phyloP scores from a whole-genome alignment of 2,888 invertebrate species.

The Acleris literana region DNA sequence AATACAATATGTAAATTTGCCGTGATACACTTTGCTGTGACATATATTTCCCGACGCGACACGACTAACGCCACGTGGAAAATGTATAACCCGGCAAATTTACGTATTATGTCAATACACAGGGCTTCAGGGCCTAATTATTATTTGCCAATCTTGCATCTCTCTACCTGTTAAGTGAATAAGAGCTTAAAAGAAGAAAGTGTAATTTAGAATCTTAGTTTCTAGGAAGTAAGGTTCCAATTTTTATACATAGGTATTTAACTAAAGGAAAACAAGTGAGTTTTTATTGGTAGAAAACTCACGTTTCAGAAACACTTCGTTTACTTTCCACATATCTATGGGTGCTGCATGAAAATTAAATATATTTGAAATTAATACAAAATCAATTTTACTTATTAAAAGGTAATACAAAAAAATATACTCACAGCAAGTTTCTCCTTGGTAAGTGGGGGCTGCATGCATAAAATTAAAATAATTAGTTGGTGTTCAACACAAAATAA shows the following conservation, averaged over 20 bases:
- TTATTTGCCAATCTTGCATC: no score
- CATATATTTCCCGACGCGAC: no score
- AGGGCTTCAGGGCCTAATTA: no score
- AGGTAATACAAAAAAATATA: constrained; percentile 49
- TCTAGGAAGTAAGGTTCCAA: no score
- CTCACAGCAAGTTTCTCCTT: constrained; percentile 79
- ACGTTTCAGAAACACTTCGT: constrained; percentile 79
- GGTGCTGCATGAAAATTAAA: constrained; percentile 69
- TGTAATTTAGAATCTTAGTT: no score
- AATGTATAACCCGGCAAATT: no score
- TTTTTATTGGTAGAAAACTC: constrained; percentile 50
- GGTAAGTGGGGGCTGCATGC: constrained; percentile 83
- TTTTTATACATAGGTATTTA: not conserved
- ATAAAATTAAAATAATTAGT: constrained; percentile 60
- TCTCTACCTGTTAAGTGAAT: no score
- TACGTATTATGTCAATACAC: no score
- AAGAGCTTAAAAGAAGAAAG: no score
- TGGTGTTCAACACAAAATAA: constrained; percentile 43
- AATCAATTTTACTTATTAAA: constrained; percentile 5
- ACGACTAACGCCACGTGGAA: no score
- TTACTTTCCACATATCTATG: constrained; percentile 78
- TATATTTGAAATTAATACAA: constrained; percentile 26
- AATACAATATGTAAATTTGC: no score
- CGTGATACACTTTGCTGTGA: no score
- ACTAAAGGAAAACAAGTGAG: not conserved